These are phyloP conservation scores for Pandemis corylana DNA, from an alignment of 2,888 invertebrate species.

Conservation along the genomic window DNA sequence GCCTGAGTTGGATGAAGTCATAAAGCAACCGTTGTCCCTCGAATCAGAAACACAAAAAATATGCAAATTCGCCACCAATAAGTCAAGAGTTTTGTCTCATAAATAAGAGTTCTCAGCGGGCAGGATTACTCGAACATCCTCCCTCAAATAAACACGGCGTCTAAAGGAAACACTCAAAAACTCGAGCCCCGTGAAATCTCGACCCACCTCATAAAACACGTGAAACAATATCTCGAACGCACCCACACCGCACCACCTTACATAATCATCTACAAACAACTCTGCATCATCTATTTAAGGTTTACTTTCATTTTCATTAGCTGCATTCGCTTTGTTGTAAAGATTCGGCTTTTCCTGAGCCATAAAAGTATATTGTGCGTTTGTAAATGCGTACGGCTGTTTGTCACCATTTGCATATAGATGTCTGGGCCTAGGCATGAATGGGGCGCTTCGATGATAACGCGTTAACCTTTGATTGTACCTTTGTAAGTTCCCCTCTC, in stretches of 20 bases:
- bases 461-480: conserved; percentile 47
- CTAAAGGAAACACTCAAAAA: conserved; percentile 72
- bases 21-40: conserved; percentile 11
- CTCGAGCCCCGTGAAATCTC: conserved; percentile 77
- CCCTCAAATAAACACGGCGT: conserved; percentile 65
- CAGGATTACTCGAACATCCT: conserved; percentile 64
- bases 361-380: conserved; percentile 84
- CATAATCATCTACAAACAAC: conserved; percentile 9
- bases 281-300: conserved; percentile 46
- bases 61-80: conserved; percentile 47
- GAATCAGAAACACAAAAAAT: conserved; percentile 31
- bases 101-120: conserved; percentile 61
- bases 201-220: conserved; percentile 83
- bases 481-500: conserved; percentile 34
- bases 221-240: conserved; percentile 79
- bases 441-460: conserved; percentile 46
- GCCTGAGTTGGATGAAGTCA: background rate
- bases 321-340: conserved; percentile 50
- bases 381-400: conserved; percentile 78
- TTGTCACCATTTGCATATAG: conserved; percentile 83
- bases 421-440: conserved; percentile 61
- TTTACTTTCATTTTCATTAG: conserved; percentile 44
- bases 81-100: conserved; percentile 56
- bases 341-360: conserved; percentile 75
- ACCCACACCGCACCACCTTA: conserved; percentile 44